These are phyloP conservation scores for Halesus radiatus DNA, from an alignment of 1,140 invertebrate genomes.

Conservation along the genomic window DNA sequence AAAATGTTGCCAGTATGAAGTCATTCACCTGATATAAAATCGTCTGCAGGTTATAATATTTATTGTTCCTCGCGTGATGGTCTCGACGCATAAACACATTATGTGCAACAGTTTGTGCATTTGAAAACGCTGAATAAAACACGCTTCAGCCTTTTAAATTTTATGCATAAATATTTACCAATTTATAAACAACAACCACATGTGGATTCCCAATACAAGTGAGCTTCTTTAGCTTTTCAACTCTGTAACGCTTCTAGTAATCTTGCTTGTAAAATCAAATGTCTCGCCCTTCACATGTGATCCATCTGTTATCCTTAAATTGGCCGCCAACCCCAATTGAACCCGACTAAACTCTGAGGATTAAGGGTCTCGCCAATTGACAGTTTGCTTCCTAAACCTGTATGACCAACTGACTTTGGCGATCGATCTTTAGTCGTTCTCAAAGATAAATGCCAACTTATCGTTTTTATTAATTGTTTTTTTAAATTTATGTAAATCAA, in stretches of 20 bases:
- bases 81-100: neutral
- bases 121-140: neutral
- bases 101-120: neutral
- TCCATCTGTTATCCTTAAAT: neutral
- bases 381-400: slow-evolving; percentile 19
- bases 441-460: slow-evolving; percentile 7
- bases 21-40: slow-evolving; percentile 37
- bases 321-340: neutral
- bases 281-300: no score
- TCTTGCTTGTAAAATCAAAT: no score
- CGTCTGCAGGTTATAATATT: slow-evolving; percentile 10
- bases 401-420: slow-evolving; percentile 13
- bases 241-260: no score
- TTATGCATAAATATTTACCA: no score
- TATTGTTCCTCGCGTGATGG: slow-evolving; percentile 19
- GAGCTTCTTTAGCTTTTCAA: no score
- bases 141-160: neutral
- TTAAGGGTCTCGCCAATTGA: neutral
- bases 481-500: no score
- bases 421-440: neutral
- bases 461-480: no score
- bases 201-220: no score
- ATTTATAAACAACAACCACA: no score
- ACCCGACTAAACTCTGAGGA: neutral
- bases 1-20: slow-evolving; percentile 16